Percentiles rank a stretch among this genome's conserved stretches.
Conservation (phyloP, 2,797 vertebrate species). For the Bryconaethiops microstoma region DNA sequence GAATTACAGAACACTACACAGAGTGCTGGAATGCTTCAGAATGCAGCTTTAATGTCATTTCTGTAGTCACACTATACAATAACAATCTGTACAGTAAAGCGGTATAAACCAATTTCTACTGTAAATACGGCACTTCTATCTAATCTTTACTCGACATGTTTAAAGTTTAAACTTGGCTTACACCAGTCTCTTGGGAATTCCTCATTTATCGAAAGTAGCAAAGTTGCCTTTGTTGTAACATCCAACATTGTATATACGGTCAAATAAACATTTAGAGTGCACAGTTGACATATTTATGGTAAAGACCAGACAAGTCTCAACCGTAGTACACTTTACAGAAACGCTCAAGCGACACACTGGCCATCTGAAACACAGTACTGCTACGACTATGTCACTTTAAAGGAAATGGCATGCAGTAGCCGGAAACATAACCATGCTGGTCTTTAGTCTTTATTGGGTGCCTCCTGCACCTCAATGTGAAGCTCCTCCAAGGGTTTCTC, state of each 20-base stretch:
- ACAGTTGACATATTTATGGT: constrained; percentile 27
- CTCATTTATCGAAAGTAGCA: constrained; percentile 19
- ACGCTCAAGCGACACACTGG: not conserved
- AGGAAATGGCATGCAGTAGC: constrained; percentile 26
- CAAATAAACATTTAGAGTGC: constrained; percentile 34
- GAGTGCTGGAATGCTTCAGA: not conserved
- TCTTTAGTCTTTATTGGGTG: constrained; percentile 14
- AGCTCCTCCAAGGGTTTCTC: not conserved
- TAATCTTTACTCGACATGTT: constrained; percentile 27
- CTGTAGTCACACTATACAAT: not conserved
- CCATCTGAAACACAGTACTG: constrained; percentile 13
- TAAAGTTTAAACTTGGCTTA: constrained; percentile 27
- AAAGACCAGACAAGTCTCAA: constrained; percentile 26
- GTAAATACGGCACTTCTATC: constrained; percentile 12
- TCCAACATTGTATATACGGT: constrained; percentile 23
- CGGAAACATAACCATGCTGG: constrained; percentile 3
- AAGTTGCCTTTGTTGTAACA: constrained; percentile 17
- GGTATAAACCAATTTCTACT: constrained; percentile 19
- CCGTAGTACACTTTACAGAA: constrained; percentile 13
- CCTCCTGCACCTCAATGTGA: not conserved
- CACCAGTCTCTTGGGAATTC: not conserved
- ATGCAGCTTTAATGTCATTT: not conserved
- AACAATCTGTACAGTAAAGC: constrained; percentile 7
- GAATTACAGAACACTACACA: not conserved
- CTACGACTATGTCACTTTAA: constrained; percentile 3